Conservation (phyloP, 2,113 vertebrate genomes). For the Hemichromis elongatus region DNA sequence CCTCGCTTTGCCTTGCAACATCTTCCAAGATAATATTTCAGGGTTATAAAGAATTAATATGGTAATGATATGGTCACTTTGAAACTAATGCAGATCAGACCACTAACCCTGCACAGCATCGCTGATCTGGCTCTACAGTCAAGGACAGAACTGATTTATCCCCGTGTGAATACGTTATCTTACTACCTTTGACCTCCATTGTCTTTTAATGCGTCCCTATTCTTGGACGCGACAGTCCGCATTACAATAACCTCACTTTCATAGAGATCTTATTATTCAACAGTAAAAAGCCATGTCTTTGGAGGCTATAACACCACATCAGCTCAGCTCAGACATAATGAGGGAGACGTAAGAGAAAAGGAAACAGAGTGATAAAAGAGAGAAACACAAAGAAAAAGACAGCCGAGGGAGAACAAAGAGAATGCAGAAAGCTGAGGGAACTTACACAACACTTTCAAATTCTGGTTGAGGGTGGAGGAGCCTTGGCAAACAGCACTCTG, state of each 20-base stretch:
- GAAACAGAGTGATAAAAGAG: neutral
- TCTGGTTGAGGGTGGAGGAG: slow-evolving; percentile 28
- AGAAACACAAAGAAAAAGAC: neutral
- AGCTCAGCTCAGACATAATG: neutral
- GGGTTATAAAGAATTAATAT: neutral
- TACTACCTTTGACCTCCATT: neutral
- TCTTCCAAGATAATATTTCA: neutral
- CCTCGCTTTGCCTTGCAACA: neutral
- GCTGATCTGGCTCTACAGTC: neutral
- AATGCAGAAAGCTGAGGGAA: neutral
- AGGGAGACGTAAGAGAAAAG: neutral
- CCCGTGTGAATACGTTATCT: neutral
- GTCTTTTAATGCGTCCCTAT: neutral
- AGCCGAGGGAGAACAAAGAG: neutral
- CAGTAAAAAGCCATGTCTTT: neutral
- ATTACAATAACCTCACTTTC: slow-evolving; percentile 9
- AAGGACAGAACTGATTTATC: slow-evolving; percentile 7
- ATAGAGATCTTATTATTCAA: neutral
- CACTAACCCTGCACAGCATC: neutral
- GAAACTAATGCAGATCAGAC: neutral
- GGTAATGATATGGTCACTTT: neutral
- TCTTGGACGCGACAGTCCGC: neutral
- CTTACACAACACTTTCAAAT: slow-evolving; percentile 28
- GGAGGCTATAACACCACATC: neutral
- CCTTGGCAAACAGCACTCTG: slow-evolving; percentile 16